Conservation (phyloP, 2,113 vertebrate species). For the Catagonus wagneri region DNA sequence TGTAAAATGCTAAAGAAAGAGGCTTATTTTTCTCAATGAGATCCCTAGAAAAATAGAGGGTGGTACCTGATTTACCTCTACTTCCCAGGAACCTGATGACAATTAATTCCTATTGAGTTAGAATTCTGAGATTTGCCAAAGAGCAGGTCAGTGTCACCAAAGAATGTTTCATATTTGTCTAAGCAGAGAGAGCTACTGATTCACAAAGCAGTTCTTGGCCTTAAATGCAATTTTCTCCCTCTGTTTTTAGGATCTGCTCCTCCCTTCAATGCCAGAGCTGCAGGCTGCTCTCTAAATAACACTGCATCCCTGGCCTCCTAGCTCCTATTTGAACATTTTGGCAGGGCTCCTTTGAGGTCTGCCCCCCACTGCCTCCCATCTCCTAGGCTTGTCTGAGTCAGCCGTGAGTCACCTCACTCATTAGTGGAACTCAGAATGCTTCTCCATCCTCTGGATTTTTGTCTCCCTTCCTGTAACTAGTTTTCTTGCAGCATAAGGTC, state of each 20-base stretch:
- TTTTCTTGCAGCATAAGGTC: conserved; percentile 82
- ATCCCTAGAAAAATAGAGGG: conserved; percentile 36
- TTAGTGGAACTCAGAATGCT: conserved; percentile 86
- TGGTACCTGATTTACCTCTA: neutral
- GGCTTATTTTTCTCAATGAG: conserved; percentile 27
- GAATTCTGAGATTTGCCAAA: neutral
- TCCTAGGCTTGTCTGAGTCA: conserved; percentile 85
- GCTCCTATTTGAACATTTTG: conserved; percentile 59
- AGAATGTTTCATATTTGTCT: conserved; percentile 24
- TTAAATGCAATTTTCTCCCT: conserved; percentile 42
- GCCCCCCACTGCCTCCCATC: conserved; percentile 77
- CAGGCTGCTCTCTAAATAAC: conserved; percentile 62
- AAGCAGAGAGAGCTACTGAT: conserved; percentile 17
- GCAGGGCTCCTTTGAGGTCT: conserved; percentile 75
- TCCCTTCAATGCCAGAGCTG: neutral
- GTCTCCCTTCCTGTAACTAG: conserved; percentile 77
- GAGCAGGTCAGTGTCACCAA: neutral
- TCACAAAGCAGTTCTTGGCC: conserved; percentile 48
- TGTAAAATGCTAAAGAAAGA: conserved; percentile 22
- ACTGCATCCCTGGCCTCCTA: conserved; percentile 50
- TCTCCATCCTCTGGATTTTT: conserved; percentile 86
- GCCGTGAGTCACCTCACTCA: conserved; percentile 87
- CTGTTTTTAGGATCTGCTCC: conserved; percentile 35
- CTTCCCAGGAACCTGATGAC: neutral
- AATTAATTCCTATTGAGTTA: conserved; percentile 12